Conservation (phyloP, 2,113 vertebrate genomes). For the Aldabrachelys gigantea region DNA sequence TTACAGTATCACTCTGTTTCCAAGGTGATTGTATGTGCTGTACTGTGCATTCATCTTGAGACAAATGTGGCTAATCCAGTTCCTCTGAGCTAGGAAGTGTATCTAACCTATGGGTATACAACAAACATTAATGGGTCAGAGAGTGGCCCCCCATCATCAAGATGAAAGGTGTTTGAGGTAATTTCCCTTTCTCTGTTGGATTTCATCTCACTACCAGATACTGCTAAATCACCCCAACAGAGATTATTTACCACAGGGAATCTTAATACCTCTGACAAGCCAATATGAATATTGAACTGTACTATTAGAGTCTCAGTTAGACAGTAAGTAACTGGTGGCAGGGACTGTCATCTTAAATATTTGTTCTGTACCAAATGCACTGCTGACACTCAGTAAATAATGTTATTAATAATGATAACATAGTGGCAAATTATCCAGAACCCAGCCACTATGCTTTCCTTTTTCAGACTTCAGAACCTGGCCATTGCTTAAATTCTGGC, state of each 20-base stretch:
- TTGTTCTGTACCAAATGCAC: not conserved
- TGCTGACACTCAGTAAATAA: not conserved
- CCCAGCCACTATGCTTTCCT: conserved; percentile 29
- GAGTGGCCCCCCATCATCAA: not conserved
- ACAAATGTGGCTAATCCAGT: not conserved
- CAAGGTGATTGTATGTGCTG: not conserved
- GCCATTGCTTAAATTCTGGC: conserved; percentile 14
- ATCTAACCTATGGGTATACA: not conserved
- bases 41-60: not conserved
- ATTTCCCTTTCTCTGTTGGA: not conserved
- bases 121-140: not conserved
- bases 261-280: not conserved
- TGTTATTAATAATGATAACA: not conserved
- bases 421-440: conserved; percentile 14
- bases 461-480: conserved; percentile 32
- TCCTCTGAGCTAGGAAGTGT: not conserved
- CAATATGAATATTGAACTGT: not conserved
- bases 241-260: not conserved
- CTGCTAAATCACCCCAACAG: not conserved
- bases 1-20: not conserved
- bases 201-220: not conserved
- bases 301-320: not conserved
- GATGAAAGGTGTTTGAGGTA: not conserved
- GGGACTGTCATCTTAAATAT: not conserved
- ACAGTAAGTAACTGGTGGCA: not conserved